Evolutionary conservation across 1,140 invertebrate genomes (phyloP).

Genomic region (Bactericera cockerelli): DNA sequence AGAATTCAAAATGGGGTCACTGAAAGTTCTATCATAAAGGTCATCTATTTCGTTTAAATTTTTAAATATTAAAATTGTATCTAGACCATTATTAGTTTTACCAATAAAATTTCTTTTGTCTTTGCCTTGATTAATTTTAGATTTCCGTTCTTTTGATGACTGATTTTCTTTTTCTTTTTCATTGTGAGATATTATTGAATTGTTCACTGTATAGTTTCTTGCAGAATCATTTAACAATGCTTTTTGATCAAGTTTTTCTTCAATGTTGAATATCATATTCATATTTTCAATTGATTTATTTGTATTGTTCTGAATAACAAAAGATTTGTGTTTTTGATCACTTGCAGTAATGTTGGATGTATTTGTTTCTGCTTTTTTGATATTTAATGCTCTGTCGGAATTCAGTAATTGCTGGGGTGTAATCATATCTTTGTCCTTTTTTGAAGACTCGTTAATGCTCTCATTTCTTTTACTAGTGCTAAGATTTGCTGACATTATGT

Average conservation of each 20-base stretch:
- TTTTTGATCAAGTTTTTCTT: not conserved
- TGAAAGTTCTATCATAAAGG: slow-evolving; percentile 2
- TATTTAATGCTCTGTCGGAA: too few relatives aligned
- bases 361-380: too few relatives aligned
- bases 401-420: too few relatives aligned
- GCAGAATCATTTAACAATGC: not conserved
- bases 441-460: too few relatives aligned
- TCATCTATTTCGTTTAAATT: slow-evolving; percentile 4
- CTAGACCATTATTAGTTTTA: not conserved
- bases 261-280: not conserved
- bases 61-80: not conserved
- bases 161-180: slow-evolving; percentile 1
- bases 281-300: not conserved
- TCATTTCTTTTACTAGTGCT: too few relatives aligned
- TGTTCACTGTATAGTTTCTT: not conserved
- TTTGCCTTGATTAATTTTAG: not conserved
- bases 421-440: too few relatives aligned
- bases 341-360: not conserved
- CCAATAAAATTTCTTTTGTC: not conserved
- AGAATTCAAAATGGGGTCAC: not conserved
- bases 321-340: not conserved
- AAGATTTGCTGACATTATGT: too few relatives aligned
- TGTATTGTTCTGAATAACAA: not conserved
- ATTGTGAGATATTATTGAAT: not conserved
- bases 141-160: too few relatives aligned